Evolutionary conservation across 2,888 invertebrate genomes (phyloP), one percentile per base, ranked within the genome.

Genomic region (Salpingus planirostris): DNA sequence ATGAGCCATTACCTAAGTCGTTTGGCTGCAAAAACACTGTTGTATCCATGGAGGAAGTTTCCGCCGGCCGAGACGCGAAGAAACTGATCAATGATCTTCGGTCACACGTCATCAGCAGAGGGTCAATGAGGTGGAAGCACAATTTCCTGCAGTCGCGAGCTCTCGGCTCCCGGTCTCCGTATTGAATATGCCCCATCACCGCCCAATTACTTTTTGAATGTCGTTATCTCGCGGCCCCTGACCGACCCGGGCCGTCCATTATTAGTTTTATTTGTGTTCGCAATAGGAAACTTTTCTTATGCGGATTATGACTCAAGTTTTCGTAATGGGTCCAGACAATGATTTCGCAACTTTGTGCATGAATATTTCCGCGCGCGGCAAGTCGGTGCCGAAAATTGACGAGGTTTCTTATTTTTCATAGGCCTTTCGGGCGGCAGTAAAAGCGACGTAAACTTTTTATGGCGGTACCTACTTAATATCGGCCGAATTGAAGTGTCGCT

Each of bases 41-140:
- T 13, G 23, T 1, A 11, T 15, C 18, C 12, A 12, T 14, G 15
- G 5, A 10, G 23, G 23, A 23, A 14, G 25, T 33, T 44, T 43
- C 35, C 37, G 40, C 33, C 24, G 37, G 29, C 24, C 31, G 37
- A 31, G 15, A 18, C 33, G 29, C 40, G 38, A 44, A 45, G 36
- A 39, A 43, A 26, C 48, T 54, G 54, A 55, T 55, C 52, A 49
- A 55, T 54, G 53, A 48, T 50, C 47, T 46, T 45, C 46, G 52
- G 55, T 56, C 55, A 53, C 55, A 54, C 53, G 51, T 52, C 55
- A 55, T 55, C 55, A 47, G 41, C 49, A 50, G 38, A 36, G 40
- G 47, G 41, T 49, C 54, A 57, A 56, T 56, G 55, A 56, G 50
- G 53, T 55, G 58, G 55, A 58, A 56, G 51, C 40, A 44, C 52